These are phyloP conservation scores for Heliocidaris erythrogramma DNA, from an alignment of 35 echinoderm and acorn worm species.

Conservation along the genomic window DNA sequence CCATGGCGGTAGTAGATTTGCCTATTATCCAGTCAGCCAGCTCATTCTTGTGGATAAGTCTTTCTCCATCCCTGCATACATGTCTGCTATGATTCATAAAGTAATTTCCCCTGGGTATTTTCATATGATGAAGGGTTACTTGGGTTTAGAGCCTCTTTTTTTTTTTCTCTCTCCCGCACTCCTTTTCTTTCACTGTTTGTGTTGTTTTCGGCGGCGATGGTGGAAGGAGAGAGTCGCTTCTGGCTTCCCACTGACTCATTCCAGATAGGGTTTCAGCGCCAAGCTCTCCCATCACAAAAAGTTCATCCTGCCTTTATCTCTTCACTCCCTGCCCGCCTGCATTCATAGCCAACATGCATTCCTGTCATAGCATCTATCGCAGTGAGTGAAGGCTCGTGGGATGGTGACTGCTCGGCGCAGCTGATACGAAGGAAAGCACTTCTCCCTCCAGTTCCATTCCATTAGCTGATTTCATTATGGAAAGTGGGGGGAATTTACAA, in stretches of 20 bases:
- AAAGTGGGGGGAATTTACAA: conserved; percentile 16
- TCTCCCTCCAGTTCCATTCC: background rate
- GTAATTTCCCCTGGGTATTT: conserved; percentile 9
- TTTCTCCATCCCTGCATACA: background rate
- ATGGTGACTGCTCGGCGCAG: conserved; percentile 24
- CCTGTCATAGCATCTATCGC: conserved; percentile 20
- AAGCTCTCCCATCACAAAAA: background rate
- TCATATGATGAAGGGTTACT: conserved; percentile 12
- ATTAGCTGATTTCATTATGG: conserved; percentile 34
- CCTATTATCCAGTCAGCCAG: background rate
- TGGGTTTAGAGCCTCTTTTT: conserved; percentile 15
- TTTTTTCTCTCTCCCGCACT: background rate
- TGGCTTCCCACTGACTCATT: conserved; percentile 33
- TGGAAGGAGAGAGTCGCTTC: conserved; percentile 1
- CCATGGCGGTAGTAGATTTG: background rate
- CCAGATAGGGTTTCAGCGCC: conserved; percentile 36
- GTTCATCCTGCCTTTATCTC: conserved; percentile 20
- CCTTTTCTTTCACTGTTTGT: background rate
- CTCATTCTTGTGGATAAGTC: background rate
- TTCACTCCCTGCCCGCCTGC: background rate
- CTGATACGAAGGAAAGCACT: background rate
- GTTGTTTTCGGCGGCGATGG: background rate
- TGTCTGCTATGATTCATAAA: background rate
- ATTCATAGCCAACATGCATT: background rate
- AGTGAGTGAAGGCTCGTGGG: conserved; percentile 32